Evolutionary conservation across 2,797 vertebrate genomes (phyloP).

Genomic region (Cyclura pinguis): DNA sequence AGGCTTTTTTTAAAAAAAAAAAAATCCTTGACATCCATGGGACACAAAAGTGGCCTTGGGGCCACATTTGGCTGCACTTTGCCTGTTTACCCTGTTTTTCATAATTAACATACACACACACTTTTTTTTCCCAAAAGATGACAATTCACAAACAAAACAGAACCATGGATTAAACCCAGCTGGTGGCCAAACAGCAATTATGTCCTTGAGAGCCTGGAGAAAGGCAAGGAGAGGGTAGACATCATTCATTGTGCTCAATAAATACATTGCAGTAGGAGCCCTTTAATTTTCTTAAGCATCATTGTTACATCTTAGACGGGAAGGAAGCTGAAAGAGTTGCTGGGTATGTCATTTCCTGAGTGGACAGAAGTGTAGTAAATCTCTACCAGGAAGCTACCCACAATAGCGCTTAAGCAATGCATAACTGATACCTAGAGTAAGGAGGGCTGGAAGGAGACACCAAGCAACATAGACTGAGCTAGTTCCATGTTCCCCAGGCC

Average conservation of each 20-base stretch:
- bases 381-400: neutral
- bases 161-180: slow-evolving; percentile 7
- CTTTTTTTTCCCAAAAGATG: too few species aligned
- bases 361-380: neutral
- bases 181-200: slow-evolving; percentile 2
- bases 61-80: too few species aligned
- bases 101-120: too few species aligned
- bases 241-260: neutral
- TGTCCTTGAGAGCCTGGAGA: neutral
- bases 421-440: neutral
- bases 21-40: too few species aligned
- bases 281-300: neutral
- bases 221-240: neutral
- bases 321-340: neutral
- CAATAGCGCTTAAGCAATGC: neutral
- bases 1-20: too few species aligned
- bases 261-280: slow-evolving; percentile 9
- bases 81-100: too few species aligned
- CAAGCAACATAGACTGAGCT: too few species aligned
- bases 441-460: neutral
- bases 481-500: neutral
- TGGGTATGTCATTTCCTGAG: neutral
- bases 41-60: too few species aligned
- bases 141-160: neutral
- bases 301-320: neutral